These are phyloP conservation scores for Panonychus citri DNA, from an alignment of 1,140 invertebrate species.

Conservation along the genomic window DNA sequence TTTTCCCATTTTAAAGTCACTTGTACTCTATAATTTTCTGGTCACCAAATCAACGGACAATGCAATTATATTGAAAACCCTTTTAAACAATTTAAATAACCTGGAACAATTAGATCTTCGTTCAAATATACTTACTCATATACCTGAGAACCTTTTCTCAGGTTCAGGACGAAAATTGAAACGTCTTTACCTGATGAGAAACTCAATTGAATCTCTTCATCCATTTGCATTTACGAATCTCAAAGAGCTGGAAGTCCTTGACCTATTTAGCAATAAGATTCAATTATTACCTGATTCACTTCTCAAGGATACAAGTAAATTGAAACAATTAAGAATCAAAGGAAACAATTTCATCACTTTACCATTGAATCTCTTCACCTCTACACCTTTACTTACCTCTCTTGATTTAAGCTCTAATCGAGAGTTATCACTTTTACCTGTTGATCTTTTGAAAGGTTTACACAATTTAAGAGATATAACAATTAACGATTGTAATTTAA, in stretches of 20 bases:
- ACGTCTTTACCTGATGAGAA: conserved; percentile 6
- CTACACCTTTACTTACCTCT: conserved; percentile 5
- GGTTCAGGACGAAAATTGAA: conserved; percentile 2
- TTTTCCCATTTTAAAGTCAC: background rate
- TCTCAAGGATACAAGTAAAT: conserved; percentile 8
- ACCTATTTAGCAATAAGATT: conserved; percentile 15
- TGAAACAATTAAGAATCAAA: conserved; percentile 9
- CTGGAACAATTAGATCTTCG: background rate
- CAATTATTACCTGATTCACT: conserved; percentile 6
- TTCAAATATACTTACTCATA: background rate
- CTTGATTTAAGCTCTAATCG: conserved; percentile 15
- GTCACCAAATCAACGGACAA: background rate
- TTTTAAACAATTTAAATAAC: background rate
- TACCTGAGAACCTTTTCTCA: background rate
- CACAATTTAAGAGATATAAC: conserved; percentile 9
- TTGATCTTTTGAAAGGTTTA: conserved; percentile 9
- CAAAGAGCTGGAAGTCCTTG: conserved; percentile 13
- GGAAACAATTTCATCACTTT: conserved; percentile 12
- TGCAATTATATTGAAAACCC: background rate
- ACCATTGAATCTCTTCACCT: conserved; percentile 11
- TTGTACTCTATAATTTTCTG: background rate
- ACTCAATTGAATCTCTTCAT: conserved; percentile 8
- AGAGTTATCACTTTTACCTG: conserved; percentile 9
- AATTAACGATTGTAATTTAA: conserved; percentile 12
- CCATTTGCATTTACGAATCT: conserved; percentile 10